Percentiles rank a stretch among this genome's conserved stretches.
Evolutionary conservation across 2,888 invertebrate genomes (phyloP).

Genomic region (Clivina fossor): DNA sequence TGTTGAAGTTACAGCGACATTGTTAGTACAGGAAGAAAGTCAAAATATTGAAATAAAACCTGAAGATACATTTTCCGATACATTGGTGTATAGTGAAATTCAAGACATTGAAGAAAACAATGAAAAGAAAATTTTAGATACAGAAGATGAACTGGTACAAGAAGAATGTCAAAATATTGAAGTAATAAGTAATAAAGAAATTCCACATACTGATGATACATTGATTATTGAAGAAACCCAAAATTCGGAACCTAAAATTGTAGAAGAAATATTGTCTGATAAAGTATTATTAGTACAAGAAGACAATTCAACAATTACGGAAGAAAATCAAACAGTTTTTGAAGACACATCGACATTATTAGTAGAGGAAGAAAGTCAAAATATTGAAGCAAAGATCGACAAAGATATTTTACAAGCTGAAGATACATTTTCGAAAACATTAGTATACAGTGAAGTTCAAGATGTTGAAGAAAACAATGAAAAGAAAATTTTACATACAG

Average conservation of each 20-base stretch:
- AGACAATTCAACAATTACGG: background rate
- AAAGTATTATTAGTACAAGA: background rate
- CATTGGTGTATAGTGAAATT: background rate
- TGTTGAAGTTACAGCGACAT: background rate
- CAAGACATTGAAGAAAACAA: background rate
- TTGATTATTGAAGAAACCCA: background rate
- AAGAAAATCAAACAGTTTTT: background rate
- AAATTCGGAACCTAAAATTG: constrained; percentile 2
- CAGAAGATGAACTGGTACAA: background rate
- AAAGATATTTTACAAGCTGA: background rate
- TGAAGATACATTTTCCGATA: background rate
- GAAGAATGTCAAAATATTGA: background rate
- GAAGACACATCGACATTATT: too few relatives aligned
- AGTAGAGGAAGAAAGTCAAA: too few relatives aligned
- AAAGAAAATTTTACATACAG: background rate
- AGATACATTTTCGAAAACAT: constrained; percentile 2
- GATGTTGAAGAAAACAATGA: constrained; percentile 2
- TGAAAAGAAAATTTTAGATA: background rate
- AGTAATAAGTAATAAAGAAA: background rate
- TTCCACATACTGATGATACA: background rate
- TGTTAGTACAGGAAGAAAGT: background rate
- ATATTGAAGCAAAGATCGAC: background rate
- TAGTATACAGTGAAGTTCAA: constrained; percentile 1
- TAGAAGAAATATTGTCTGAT: background rate
- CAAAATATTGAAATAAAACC: background rate